Evolutionary conservation across 2,888 invertebrate genomes (phyloP), one percentile per base, ranked within the genome.

Genomic region (Eucera pruinosa): DNA sequence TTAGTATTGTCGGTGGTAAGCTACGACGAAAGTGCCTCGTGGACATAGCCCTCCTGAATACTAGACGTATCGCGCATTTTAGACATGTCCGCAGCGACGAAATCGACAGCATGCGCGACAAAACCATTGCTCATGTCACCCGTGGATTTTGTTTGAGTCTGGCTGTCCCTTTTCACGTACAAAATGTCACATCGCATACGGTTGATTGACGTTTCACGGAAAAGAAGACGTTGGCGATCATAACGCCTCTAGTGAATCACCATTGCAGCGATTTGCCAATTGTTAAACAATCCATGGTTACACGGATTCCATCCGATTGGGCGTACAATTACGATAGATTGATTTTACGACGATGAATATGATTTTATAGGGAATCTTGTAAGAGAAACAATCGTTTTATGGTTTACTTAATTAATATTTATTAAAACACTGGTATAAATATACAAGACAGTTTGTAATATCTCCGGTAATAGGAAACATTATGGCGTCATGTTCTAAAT

Each of bases 261-360:
- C 72, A 73, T 72, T 48, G 57, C 33, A n/a, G 39, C 58, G 45
- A 25, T 68, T 80, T 25, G 76, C 81, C 87, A 85, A 84, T 85
- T 88, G 88, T 88, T 81, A 87, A 87, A 85, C 83, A 81, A 83
- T 82, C 86, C 87, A 87, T 87, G 87, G 88, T 81, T 85, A 85
- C 82, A 67, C 60, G 47, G 47, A 39, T 60, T 11, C 43, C 30
- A 18, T 5, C 6, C 45, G 9, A n/a, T 18, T 36, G 6, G 11
- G 27, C 23, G 11, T 0, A 25, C 2, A 7, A 58, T 18, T 0
- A 7, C 0, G 30, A 1, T 33, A 4, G n/a, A 27, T 11, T 23
- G 2, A 11, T 11, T 4, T 33, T 47, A 13, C 6, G 23, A 25
- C 15, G 15, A 45, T 1, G 27, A 18, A 20, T 11, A 47, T n/a